Evolutionary conservation across 2,797 vertebrate species (phyloP), one percentile per base, ranked within the genome.

Genomic region (Sebastes vulpes): DNA sequence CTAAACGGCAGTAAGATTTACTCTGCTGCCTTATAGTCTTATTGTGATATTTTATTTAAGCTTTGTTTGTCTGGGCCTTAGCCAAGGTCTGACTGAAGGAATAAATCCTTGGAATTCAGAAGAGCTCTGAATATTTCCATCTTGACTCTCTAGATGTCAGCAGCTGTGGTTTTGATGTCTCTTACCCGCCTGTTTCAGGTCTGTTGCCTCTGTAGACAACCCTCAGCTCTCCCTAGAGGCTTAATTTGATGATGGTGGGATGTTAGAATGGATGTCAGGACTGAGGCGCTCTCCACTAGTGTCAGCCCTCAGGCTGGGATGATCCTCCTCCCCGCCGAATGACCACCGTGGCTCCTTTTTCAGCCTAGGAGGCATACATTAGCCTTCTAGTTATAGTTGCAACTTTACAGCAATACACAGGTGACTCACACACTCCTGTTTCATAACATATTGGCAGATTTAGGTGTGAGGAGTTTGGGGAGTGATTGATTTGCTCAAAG

Each of bases 201-300:
- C 78, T 48, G 72, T n/a, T 84, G 75, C 81, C 67, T 83, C 81
- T 20, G 20, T 16, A 66, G 85, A 73, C 82, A 71, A 58, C 68
- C 38, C 48, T 59, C 65, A 59, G 69, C 76, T 23, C 70, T 82
- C 84, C 82, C 75, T 14, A 18, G 60, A 86, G 76, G 81, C 67
- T 82, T 91, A 65, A 92, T 90, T 86, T 89, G 80, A 91, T 79
- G 78, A 82, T 59, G 81, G 87, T 81, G 65, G 73, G 76, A 82
- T 61, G 82, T 87, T 81, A 72, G 71, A 75, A 81, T 31, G 57
- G 69, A 90, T 88, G 88, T 66, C 65, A 79, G 58, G n/a, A 26
- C 29, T 50, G 73, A 70, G 73, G 69, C 35, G 32, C 75, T 75
- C 32, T 67, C 81, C 20, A 65, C 60, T 50, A 54, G 57, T 63